Base-by-base conservation (phyloP, 2,113 vertebrate genomes). In the Pelecanoides urinatrix region DNA sequence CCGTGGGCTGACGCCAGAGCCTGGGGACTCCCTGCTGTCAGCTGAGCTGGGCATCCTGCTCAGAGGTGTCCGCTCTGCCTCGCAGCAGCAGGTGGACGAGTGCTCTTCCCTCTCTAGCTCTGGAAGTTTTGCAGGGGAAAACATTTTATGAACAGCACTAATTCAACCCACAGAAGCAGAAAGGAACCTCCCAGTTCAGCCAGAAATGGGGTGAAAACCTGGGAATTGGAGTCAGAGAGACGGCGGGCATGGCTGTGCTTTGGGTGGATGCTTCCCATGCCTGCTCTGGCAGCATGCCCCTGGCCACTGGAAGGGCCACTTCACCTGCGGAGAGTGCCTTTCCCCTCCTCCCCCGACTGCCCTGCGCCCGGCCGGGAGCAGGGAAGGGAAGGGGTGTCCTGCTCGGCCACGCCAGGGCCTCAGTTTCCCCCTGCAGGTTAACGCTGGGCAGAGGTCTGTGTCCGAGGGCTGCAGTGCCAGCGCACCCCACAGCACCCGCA, bases 401-500 rank as follows among this genome's bases (percentile, higher is more conserved):
- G 22, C 42, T 58, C 2, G 5, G 9, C 44, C 5, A 0, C n/a
- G 34, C 55, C 68, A 20, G 16, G 25, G 21, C 1, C 0, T 36
- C 18, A 4, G 26, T 30, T 40, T n/a, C 58, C 30, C 45, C 13
- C 16, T 3, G 3, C 16, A 10, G 19, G 15, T 6, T 11, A 16
- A 21, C 0, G 13, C 62, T 21, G 47, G 36, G n/a, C 8, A 2
- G 42, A 29, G 61, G 10, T 22, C 34, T 1, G 0, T 49, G 73
- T 40, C 30, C 4, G 1, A 26, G 42, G 18, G n/a, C n/a, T 68
- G 59, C 11, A 1, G 73, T 42, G 73, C 74, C 80, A 12, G 26
- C 2, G 3, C 1, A 9, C 27, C 32, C 44, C 18, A 2, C 20
- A 7, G 59, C n/a, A 13, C 30, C n/a, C 32, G 1, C 17, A 9